phyloP scores from a whole-genome alignment of 92 coral and sea anemone genomes.

The Anthopleura xanthogrammica region DNA sequence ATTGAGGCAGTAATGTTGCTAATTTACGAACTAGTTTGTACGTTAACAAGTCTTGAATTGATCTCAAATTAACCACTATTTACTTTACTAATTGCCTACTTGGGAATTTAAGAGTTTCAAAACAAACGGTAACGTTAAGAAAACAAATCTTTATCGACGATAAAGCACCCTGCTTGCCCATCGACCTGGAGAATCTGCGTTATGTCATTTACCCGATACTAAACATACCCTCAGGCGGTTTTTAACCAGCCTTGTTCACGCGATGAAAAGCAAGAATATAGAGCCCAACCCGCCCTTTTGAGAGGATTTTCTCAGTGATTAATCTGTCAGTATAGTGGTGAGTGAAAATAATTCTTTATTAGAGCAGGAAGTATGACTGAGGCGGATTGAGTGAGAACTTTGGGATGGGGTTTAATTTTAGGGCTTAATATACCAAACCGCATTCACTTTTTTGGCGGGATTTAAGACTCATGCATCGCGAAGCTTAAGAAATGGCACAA shows the following conservation, averaged over 20 bases:
- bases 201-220: not conserved
- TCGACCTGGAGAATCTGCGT: constrained; percentile 4
- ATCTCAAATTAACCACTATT: constrained; percentile 36
- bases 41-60: constrained; percentile 1
- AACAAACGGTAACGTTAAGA: constrained; percentile 51
- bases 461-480: too few relatives aligned
- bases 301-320: not conserved
- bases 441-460: too few relatives aligned
- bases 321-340: not conserved
- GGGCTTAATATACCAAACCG: too few relatives aligned
- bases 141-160: constrained; percentile 47
- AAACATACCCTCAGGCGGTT: not conserved
- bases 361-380: too few relatives aligned
- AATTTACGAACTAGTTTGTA: not conserved
- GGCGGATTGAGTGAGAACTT: too few relatives aligned
- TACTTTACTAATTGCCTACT: constrained; percentile 66
- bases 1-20: not conserved
- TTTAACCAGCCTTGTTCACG: not conserved
- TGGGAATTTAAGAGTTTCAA: constrained; percentile 44
- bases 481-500: too few relatives aligned
- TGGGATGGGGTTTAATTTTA: too few relatives aligned
- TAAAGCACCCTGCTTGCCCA: constrained; percentile 29
- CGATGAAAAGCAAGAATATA: not conserved
- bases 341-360: too few relatives aligned
- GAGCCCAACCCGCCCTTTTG: not conserved